Evolutionary conservation across 2,113 vertebrate genomes (phyloP).

Genomic region (Theristicus caerulescens): DNA sequence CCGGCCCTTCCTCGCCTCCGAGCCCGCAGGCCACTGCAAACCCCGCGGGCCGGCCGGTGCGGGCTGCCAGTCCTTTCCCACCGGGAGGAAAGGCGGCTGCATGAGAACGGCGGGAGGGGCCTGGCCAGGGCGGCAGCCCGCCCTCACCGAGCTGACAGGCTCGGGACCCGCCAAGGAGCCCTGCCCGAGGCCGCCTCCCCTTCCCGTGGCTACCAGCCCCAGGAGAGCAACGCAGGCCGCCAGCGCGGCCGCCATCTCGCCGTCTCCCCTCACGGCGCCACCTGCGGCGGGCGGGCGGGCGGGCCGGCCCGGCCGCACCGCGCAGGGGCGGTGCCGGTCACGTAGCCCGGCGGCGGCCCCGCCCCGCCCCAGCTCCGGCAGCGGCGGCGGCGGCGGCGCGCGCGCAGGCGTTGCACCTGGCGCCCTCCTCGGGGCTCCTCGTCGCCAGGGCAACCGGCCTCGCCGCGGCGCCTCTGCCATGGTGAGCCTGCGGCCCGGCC

Average conservation of each 20-base stretch:
- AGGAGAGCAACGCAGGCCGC: rapidly evolving
- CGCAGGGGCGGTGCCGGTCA: constrained; percentile 6
- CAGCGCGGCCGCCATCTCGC: rapidly evolving
- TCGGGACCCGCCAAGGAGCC: not conserved
- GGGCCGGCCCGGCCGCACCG: not conserved
- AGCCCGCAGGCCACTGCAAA: not conserved
- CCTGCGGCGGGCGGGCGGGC: not conserved
- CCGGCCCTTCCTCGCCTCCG: not conserved
- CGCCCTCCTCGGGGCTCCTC: constrained; percentile 17
- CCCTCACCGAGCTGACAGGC: not conserved
- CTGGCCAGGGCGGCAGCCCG: not conserved
- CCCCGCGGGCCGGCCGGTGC: not conserved
- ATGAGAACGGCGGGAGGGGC: not conserved
- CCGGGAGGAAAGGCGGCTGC: not conserved
- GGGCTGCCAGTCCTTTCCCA: not conserved
- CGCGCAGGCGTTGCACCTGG: not conserved
- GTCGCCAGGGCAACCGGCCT: constrained; percentile 70
- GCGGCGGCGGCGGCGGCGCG: not conserved
- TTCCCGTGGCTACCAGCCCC: not conserved
- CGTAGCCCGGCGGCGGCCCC: not conserved
- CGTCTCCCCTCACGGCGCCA: rapidly evolving
- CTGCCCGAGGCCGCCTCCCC: not conserved
- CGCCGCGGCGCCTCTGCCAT: constrained; percentile 56
- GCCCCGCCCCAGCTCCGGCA: not conserved
- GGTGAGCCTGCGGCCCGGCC: constrained; percentile 35